These are phyloP conservation scores for Tenthredo distinguenda DNA, from an alignment of 2,888 invertebrate genomes.

Conservation along the genomic window DNA sequence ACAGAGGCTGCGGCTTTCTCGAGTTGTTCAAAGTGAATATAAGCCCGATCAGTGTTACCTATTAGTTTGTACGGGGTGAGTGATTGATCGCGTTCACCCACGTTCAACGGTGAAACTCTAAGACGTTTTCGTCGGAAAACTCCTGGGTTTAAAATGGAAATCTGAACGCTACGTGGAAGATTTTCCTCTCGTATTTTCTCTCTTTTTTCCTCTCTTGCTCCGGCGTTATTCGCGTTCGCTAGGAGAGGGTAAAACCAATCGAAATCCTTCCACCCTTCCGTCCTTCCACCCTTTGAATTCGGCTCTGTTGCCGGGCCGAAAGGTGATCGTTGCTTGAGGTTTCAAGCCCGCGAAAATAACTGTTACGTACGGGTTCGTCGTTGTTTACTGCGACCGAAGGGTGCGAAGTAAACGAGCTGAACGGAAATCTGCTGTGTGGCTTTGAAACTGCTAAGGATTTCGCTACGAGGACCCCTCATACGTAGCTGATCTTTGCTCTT, in stretches of 20 bases:
- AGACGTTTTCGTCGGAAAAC: conserved; percentile 16
- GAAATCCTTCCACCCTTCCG: conserved; percentile 33
- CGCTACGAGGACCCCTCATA: neutral
- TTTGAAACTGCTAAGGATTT: conserved; percentile 35
- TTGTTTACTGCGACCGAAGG: conserved; percentile 37
- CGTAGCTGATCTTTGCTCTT: conserved; percentile 10
- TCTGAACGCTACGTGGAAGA: neutral
- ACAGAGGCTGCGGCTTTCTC: neutral
- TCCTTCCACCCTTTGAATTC: conserved; percentile 10
- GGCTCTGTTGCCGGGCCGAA: neutral
- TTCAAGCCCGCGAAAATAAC: conserved; percentile 30
- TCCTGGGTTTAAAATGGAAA: conserved; percentile 29
- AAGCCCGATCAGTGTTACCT: conserved; percentile 31
- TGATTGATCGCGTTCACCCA: conserved; percentile 38
- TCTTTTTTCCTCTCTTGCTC: neutral
- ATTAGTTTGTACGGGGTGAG: conserved; percentile 26
- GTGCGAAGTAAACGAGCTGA: conserved; percentile 44
- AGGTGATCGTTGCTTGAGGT: conserved; percentile 35
- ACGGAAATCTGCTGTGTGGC: conserved; percentile 26
- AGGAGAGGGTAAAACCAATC: conserved; percentile 31
- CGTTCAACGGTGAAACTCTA: conserved; percentile 5
- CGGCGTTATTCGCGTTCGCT: neutral
- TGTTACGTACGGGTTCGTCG: conserved; percentile 28
- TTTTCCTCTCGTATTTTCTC: neutral
- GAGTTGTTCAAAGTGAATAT: conserved; percentile 32